A percentile compares a stretch with the other conserved stretches of the same genome.
Evolutionary conservation across 2,888 invertebrate species (phyloP).

Genomic region (Andrena bicolor): DNA sequence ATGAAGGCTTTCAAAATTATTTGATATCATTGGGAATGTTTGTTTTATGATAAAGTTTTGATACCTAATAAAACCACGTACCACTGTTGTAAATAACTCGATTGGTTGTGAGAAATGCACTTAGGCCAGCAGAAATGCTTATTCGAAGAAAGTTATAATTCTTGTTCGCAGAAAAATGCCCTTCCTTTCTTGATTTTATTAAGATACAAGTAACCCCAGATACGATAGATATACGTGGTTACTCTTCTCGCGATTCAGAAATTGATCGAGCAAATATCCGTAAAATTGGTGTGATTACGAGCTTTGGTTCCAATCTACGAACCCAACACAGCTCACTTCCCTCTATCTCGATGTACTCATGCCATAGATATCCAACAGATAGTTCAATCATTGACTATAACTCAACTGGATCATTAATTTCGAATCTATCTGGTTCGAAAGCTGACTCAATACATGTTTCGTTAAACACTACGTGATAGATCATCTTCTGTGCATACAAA

Average conservation of each 20-base stretch:
- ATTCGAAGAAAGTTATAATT: not conserved
- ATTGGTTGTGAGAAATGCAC: not conserved
- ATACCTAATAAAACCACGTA: not conserved
- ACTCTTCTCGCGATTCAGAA: slow-evolving; percentile 57
- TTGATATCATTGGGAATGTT: not conserved
- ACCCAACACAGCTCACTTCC: slow-evolving; percentile 47
- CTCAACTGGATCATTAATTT: slow-evolving; percentile 22
- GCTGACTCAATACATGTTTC: not conserved
- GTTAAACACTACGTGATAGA: not conserved
- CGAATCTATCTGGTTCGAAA: slow-evolving; percentile 15
- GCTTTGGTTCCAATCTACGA: slow-evolving; percentile 71
- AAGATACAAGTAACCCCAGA: slow-evolving; percentile 34
- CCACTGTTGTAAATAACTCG: not conserved
- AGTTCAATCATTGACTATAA: slow-evolving; percentile 56
- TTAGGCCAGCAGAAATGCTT: not conserved
- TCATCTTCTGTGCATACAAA: not conserved
- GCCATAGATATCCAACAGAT: slow-evolving; percentile 36
- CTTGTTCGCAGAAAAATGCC: slow-evolving; percentile 15
- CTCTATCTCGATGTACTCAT: slow-evolving; percentile 48
- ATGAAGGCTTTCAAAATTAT: too few relatives aligned
- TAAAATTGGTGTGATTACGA: slow-evolving; percentile 74
- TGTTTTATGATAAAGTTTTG: not conserved
- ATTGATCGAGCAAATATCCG: slow-evolving; percentile 71
- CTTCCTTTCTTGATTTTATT: slow-evolving; percentile 34
- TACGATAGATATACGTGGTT: slow-evolving; percentile 64